These are phyloP conservation scores for Herpailurus yagouaroundi DNA, from an alignment of 2,113 vertebrate genomes.

Conservation along the genomic window DNA sequence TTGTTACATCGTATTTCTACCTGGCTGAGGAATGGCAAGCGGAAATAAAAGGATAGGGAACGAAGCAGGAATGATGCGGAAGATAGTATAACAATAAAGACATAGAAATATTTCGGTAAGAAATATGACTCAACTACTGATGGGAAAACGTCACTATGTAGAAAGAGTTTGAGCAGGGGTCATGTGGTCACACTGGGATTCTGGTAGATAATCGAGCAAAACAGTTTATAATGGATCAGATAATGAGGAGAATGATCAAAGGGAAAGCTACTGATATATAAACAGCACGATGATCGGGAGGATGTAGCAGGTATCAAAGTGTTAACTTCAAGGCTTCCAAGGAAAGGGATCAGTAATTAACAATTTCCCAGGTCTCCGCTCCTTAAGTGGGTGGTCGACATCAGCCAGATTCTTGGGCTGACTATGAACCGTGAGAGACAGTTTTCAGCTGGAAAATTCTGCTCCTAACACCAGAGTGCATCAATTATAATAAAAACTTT, in stretches of 20 bases:
- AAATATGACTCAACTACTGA: background rate
- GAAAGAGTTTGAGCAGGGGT: background rate
- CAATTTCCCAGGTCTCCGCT: background rate
- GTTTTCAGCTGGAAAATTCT: conserved; percentile 57
- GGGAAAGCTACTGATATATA: background rate
- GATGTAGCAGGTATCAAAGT: background rate
- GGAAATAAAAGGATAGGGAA: background rate
- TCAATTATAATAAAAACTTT: conserved; percentile 48
- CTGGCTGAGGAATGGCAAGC: background rate
- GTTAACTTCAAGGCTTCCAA: background rate
- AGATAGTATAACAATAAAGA: background rate
- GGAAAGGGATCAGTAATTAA: conserved; percentile 32
- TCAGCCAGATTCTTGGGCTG: background rate
- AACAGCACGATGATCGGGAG: background rate
- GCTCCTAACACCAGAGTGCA: background rate
- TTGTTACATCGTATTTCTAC: background rate
- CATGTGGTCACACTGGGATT: background rate
- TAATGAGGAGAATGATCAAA: background rate
- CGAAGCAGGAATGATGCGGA: background rate
- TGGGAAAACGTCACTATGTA: background rate
- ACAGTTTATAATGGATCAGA: background rate
- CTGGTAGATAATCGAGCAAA: background rate
- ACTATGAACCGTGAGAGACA: background rate
- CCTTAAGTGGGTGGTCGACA: conserved; percentile 45
- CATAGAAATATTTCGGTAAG: background rate